Conservation (phyloP, 2,113 vertebrate genomes). For the Vombatus ursinus region DNA sequence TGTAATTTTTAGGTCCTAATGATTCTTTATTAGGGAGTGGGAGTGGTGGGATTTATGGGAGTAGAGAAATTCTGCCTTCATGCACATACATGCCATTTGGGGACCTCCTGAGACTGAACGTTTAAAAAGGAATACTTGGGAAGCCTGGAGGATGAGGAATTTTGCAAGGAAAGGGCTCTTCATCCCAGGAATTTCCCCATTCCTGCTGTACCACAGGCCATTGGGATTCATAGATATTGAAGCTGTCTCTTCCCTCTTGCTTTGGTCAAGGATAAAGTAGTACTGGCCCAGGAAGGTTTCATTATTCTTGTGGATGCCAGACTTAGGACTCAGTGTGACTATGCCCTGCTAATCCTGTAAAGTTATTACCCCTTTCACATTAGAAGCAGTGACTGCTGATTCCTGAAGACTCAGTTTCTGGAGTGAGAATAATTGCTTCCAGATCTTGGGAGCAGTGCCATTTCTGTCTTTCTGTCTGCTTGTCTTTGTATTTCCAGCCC, state of each 20-base stretch:
- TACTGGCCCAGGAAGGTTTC: not conserved
- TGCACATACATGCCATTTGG: not conserved
- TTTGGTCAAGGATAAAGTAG: not conserved
- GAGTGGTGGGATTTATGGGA: not conserved
- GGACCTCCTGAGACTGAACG: not conserved
- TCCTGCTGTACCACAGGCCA: not conserved
- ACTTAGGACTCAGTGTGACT: not conserved
- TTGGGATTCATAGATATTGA: not conserved
- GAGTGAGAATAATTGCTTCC: not conserved
- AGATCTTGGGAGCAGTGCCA: not conserved
- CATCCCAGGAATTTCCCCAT: not conserved
- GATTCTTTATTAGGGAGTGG: not conserved
- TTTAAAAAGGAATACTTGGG: not conserved
- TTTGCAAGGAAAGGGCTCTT: not conserved
- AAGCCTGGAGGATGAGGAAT: not conserved
- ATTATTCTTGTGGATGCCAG: not conserved
- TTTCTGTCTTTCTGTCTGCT: not conserved
- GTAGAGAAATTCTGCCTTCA: not conserved
- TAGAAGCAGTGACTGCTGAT: not conserved
- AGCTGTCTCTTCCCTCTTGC: not conserved
- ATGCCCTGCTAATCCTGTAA: not conserved
- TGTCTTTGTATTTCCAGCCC: not conserved
- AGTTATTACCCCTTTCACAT: not conserved
- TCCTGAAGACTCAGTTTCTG: not conserved
- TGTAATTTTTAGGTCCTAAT: not conserved